phyloP scores from a whole-genome alignment of 64 coral and sea anemone species.

The Dendronephthya gigantea region DNA sequence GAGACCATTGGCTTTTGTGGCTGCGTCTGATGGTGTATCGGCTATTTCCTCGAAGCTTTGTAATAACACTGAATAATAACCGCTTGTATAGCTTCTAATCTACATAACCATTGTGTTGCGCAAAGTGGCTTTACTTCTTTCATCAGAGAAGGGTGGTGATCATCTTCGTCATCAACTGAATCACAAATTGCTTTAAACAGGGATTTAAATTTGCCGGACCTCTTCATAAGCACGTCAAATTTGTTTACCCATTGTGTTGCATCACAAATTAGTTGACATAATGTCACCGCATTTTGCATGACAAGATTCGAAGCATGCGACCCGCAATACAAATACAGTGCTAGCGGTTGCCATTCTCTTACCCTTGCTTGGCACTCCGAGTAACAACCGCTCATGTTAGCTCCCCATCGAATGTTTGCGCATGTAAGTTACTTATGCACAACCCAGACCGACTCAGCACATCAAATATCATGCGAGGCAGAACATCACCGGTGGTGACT shows the following conservation, averaged over 20 bases:
- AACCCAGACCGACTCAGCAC: too few species aligned
- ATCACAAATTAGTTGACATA: constrained; percentile 12
- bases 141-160: constrained; percentile 11
- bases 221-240: constrained; percentile 16
- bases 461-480: too few species aligned
- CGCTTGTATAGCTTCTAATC: constrained; percentile 6
- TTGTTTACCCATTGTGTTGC: constrained; percentile 11
- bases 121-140: constrained; percentile 19
- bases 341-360: too few species aligned
- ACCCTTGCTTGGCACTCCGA: too few species aligned
- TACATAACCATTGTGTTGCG: not conserved
- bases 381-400: too few species aligned
- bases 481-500: too few species aligned
- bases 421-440: too few species aligned
- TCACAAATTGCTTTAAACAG: constrained; percentile 18
- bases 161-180: constrained; percentile 13
- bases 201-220: constrained; percentile 6
- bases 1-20: constrained; percentile 11
- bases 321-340: too few species aligned
- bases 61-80: constrained; percentile 2
- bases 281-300: too few species aligned
- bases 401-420: too few species aligned
- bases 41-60: constrained; percentile 13
- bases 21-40: constrained; percentile 4
- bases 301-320: too few species aligned